Evolutionary conservation across 1,140 invertebrate species (phyloP).

Genomic region (Lerema accius): DNA sequence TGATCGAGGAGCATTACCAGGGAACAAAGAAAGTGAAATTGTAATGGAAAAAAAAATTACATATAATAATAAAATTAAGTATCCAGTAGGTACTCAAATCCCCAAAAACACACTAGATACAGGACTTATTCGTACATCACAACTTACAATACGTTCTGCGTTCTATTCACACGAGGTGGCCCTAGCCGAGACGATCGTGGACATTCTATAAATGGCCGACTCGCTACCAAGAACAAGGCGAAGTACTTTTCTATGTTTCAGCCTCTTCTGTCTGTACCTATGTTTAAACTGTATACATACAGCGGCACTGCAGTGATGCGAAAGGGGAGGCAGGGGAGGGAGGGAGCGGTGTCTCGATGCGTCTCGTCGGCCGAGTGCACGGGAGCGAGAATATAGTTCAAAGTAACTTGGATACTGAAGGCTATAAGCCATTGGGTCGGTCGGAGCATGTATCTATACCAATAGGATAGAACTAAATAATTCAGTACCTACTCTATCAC

Average conservation of each 20-base stretch:
- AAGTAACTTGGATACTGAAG: constrained; percentile 40
- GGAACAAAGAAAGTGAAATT: no score
- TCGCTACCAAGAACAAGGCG: background rate
- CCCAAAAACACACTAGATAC: no score
- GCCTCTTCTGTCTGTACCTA: background rate
- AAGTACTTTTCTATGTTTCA: background rate
- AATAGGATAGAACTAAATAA: background rate
- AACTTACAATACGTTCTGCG: no score
- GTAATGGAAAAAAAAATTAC: no score
- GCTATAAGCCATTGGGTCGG: constrained; percentile 9
- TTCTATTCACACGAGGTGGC: no score
- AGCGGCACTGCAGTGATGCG: background rate
- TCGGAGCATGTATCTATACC: background rate
- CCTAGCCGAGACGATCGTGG: background rate
- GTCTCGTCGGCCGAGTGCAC: constrained; percentile 28
- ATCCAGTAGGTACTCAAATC: no score
- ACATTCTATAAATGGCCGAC: background rate
- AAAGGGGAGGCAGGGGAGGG: constrained; percentile 13
- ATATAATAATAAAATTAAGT: no score
- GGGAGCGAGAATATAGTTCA: constrained; percentile 54
- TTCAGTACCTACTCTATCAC: no score
- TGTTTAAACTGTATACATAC: background rate
- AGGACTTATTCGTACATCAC: no score
- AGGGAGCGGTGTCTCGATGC: constrained; percentile 9
- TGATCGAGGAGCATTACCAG: no score